These are phyloP conservation scores for Megalonaias nervosa DNA, from an alignment of 1,140 invertebrate genomes.

Conservation along the genomic window DNA sequence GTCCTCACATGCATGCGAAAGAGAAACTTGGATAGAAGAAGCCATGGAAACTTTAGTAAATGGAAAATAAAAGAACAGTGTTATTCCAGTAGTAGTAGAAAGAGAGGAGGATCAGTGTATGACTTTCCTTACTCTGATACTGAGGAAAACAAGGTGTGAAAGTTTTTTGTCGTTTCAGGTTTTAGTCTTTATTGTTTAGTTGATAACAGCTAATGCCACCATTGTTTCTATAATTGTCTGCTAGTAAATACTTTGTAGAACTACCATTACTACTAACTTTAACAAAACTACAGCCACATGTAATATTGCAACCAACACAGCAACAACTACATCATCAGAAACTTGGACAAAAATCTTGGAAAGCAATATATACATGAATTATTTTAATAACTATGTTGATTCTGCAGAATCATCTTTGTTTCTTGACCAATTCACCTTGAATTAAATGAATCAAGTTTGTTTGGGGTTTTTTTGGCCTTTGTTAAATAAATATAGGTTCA, in stretches of 20 bases:
- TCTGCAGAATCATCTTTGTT: no score
- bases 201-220: no score
- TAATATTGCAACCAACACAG: no score
- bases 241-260: not conserved
- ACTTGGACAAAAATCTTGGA: no score
- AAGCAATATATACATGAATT: no score
- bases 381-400: no score
- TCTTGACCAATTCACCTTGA: no score
- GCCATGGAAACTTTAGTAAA: conserved; percentile 9
- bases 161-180: not conserved
- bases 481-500: no score
- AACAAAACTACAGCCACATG: not conserved
- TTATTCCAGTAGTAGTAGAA: not conserved
- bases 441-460: no score
- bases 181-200: not conserved
- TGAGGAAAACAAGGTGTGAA: conserved; percentile 7
- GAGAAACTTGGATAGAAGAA: not conserved
- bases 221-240: not conserved
- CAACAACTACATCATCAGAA: no score
- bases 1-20: conserved; percentile 1
- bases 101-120: conserved; percentile 6
- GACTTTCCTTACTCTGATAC: conserved; percentile 18
- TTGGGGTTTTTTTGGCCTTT: no score
- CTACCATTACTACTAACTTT: not conserved
- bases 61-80: conserved; percentile 6